Percentiles rank a stretch among this genome's conserved stretches.
Conservation (phyloP, 2,113 vertebrate genomes). For the Mirounga angustirostris region DNA sequence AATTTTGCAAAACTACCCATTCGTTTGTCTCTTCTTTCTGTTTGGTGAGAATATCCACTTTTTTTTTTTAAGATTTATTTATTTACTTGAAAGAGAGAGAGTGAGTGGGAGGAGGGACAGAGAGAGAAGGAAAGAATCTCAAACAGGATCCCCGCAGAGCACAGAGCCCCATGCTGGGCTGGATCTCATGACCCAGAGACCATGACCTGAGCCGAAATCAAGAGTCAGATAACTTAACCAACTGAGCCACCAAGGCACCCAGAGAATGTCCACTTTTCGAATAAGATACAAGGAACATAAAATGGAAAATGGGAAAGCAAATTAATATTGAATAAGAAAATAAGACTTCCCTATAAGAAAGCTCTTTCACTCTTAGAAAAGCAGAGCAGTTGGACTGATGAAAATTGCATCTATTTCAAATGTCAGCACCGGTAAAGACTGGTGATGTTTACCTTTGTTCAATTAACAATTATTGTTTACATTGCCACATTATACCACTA, state of each 20-base stretch:
- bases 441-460: not conserved
- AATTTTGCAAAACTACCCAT: not conserved
- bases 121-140: not conserved
- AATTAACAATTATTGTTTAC: constrained; percentile 19
- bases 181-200: not conserved
- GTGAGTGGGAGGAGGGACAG: not conserved
- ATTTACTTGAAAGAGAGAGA: not conserved
- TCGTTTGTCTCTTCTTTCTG: not conserved
- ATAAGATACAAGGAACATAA: not conserved
- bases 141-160: not conserved
- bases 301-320: not conserved
- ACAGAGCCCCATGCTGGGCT: not conserved
- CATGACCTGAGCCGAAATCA: not conserved
- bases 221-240: not conserved
- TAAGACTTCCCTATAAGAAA: not conserved
- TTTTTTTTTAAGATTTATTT: not conserved
- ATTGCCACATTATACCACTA: not conserved
- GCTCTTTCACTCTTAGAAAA: not conserved
- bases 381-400: not conserved
- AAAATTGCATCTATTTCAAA: not conserved
- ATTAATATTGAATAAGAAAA: not conserved
- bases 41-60: not conserved
- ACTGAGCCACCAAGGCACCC: not conserved
- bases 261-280: not conserved
- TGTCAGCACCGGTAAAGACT: not conserved